Evolutionary conservation across 2,888 invertebrate species (phyloP).

Genomic region (Chrysolina oricalcia): DNA sequence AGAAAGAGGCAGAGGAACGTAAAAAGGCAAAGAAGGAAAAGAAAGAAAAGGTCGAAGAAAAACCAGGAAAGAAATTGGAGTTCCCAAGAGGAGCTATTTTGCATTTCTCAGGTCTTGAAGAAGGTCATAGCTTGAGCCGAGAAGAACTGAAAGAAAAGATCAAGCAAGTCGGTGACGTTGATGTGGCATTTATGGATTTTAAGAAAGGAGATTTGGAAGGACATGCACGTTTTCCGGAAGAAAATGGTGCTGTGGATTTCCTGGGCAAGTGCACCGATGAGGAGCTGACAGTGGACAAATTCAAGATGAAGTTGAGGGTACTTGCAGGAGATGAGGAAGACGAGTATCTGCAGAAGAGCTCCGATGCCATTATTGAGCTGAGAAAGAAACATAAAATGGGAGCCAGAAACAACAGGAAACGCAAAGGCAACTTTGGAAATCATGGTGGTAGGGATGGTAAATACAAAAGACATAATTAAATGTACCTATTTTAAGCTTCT

Average conservation of each 20-base stretch:
- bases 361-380: constrained; percentile 75
- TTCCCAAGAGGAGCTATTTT: constrained; percentile 85
- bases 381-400: constrained; percentile 72
- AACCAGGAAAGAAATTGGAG: constrained; percentile 67
- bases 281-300: constrained; percentile 63
- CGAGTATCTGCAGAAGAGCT: constrained; percentile 77
- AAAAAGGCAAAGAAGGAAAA: constrained; percentile 74
- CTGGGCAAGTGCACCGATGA: constrained; percentile 78
- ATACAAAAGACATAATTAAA: constrained; percentile 36
- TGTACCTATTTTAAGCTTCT: not conserved
- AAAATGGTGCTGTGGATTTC: constrained; percentile 80
- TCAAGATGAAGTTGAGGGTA: constrained; percentile 73
- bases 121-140: constrained; percentile 74
- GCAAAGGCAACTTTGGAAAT: constrained; percentile 65
- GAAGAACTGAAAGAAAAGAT: constrained; percentile 82
- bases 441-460: constrained; percentile 43
- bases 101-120: constrained; percentile 78
- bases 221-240: constrained; percentile 81
- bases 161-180: constrained; percentile 74
- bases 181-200: constrained; percentile 85
- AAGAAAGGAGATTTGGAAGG: constrained; percentile 83
- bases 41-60: constrained; percentile 70
- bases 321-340: constrained; percentile 84
- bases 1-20: constrained; percentile 78
- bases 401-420: constrained; percentile 62